Evolutionary conservation across 2,888 invertebrate species (phyloP).

Genomic region (Hypselothyrea guttata): DNA sequence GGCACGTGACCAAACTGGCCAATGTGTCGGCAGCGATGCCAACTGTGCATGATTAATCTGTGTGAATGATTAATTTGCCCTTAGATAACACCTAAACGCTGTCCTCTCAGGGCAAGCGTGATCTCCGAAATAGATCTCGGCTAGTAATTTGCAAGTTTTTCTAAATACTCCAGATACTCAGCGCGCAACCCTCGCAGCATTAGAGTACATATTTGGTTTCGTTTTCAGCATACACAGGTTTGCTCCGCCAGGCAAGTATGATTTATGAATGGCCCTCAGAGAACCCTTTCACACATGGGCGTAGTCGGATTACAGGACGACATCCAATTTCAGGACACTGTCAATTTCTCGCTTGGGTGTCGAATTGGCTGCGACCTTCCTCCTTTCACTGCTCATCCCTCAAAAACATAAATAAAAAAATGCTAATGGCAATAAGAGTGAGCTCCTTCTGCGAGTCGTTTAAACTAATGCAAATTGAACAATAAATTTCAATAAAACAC

Average conservation of each 20-base stretch:
- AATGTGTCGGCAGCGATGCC: conserved; percentile 6
- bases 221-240: conserved; percentile 15
- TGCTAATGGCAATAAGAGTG: not conserved
- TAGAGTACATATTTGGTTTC: conserved; percentile 4
- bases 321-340: not conserved
- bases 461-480: conserved; percentile 54
- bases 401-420: too few relatives aligned
- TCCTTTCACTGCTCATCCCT: too few relatives aligned
- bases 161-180: too few relatives aligned
- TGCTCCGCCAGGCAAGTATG: conserved; percentile 49
- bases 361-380: too few relatives aligned
- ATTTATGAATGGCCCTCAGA: conserved; percentile 26
- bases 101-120: too few relatives aligned
- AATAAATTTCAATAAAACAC: conserved; percentile 69
- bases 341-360: not conserved
- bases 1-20: conserved; percentile 38
- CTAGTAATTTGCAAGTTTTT: too few relatives aligned
- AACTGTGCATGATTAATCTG: conserved; percentile 5
- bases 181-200: not conserved
- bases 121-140: too few relatives aligned
- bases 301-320: not conserved
- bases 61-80: conserved; percentile 1
- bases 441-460: conserved; percentile 30
- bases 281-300: not conserved
- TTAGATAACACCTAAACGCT: conserved; percentile 8